These are phyloP conservation scores for Diachasma alloeum DNA, from an alignment of 1,140 invertebrate genomes.

Conservation along the genomic window DNA sequence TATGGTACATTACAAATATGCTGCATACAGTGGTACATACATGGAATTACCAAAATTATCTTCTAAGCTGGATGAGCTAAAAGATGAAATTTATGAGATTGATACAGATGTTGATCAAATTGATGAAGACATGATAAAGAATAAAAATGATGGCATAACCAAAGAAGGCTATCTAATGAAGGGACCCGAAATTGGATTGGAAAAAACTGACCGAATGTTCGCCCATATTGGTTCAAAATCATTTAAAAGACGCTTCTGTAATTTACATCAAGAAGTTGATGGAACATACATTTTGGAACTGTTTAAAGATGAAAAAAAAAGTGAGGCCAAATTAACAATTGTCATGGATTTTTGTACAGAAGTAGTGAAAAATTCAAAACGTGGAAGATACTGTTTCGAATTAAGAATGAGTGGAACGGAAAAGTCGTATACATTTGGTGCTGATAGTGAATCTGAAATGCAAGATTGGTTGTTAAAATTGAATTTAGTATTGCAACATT, in stretches of 20 bases:
- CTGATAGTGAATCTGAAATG: slow-evolving; percentile 85
- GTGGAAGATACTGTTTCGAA: slow-evolving; percentile 89
- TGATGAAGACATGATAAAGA: slow-evolving; percentile 71
- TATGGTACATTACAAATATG: slow-evolving; percentile 88
- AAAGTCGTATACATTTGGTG: slow-evolving; percentile 85
- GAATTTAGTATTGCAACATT: slow-evolving; percentile 77
- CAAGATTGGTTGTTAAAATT: slow-evolving; percentile 84
- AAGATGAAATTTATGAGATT: slow-evolving; percentile 86
- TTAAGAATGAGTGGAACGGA: slow-evolving; percentile 83
- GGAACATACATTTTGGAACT: slow-evolving; percentile 90
- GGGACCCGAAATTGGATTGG: slow-evolving; percentile 81
- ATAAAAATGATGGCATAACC: slow-evolving; percentile 77
- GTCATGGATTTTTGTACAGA: slow-evolving; percentile 93
- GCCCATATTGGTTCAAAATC: slow-evolving; percentile 87
- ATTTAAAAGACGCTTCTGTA: slow-evolving; percentile 90
- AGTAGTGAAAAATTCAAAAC: slow-evolving; percentile 85
- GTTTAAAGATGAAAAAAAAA: slow-evolving; percentile 92
- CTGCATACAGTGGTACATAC: slow-evolving; percentile 83
- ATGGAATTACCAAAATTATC: slow-evolving; percentile 82
- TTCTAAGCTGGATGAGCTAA: slow-evolving; percentile 71
- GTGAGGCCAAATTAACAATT: slow-evolving; percentile 89
- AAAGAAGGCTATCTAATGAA: slow-evolving; percentile 91
- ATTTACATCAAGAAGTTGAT: slow-evolving; percentile 87
- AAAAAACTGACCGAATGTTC: slow-evolving; percentile 79
- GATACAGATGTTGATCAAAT: slow-evolving; percentile 86